Evolutionary conservation across 2,888 invertebrate species (phyloP), one percentile per base, ranked within the genome.

Genomic region (Frankliniella intonsa): DNA sequence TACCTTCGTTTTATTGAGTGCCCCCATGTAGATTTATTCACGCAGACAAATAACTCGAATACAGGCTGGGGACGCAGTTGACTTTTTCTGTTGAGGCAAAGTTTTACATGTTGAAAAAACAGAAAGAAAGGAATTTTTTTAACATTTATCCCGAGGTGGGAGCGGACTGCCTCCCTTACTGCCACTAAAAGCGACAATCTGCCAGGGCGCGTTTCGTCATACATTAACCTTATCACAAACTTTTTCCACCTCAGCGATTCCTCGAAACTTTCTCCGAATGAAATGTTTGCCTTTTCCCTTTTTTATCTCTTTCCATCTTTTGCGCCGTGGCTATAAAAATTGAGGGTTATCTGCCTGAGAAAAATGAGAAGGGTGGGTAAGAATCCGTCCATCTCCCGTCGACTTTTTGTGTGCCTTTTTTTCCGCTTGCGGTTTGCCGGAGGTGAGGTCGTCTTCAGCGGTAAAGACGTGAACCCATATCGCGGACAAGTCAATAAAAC

Each of bases 1-100:
- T 25, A 76, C 25, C 25, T 76, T 76, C 69, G 69, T 76, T 76
- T 76, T 76, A 76, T 76, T 76, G 69, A 76, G 69, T 76, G 69
- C 22, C 25, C 12, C 12, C 25, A 76, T 76, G 69, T 76, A 76
- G 69, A 76, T 76, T 76, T 76, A 76, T 76, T 25, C 69, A 76
- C 69, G 22, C 69, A 22, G 69, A 76, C 69, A 76, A 76, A 76
- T 76, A 76, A 76, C 69, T 76, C 22, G 22, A 76, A 22, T 22
- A 76, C 2, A 0, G 22, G 12, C 22, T 25, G 9, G 69, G 10
- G 25, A 25, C 8, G 10, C 25, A 9, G 25, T 76, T 12, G n/a
- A 25, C 22, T n/a, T 25, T 76, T 76, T 76, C 9, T 76, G 9
- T 10, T 22, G n/a, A 22, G 69, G 22, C 62, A 17, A 14, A 62